phyloP scores from a whole-genome alignment of 92 coral and sea anemone species.

The Phenganax subtilis region DNA sequence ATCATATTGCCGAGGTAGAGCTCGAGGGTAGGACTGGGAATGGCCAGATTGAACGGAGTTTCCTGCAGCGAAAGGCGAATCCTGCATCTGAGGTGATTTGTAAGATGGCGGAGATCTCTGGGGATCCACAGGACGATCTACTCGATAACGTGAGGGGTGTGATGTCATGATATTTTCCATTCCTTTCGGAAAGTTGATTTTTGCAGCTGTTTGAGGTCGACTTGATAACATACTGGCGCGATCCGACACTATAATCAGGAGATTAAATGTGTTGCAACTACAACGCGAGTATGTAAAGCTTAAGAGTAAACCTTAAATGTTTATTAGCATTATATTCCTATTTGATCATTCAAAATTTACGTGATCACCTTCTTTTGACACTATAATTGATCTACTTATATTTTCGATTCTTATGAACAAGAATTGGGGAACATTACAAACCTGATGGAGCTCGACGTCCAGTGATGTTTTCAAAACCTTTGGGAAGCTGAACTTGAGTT shows the following conservation, averaged over 20 bases:
- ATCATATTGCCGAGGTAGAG: conserved; percentile 20
- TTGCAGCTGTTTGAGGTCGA: conserved; percentile 12
- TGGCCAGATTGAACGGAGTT: background rate
- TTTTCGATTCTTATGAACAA: too few relatives aligned
- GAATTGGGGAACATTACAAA: background rate
- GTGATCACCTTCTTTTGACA: too few relatives aligned
- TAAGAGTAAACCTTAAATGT: too few relatives aligned
- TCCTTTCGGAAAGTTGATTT: conserved; percentile 31
- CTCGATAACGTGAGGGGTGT: conserved; percentile 18
- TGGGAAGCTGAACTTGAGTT: conserved; percentile 1
- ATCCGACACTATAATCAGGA: background rate
- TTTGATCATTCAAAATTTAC: too few relatives aligned
- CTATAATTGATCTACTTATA: too few relatives aligned
- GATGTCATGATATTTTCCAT: conserved; percentile 29
- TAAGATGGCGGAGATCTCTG: background rate
- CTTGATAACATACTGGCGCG: conserved; percentile 25
- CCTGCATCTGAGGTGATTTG: background rate
- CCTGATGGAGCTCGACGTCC: conserved; percentile 6
- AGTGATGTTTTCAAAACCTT: background rate
- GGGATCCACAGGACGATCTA: background rate
- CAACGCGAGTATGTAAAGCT: too few relatives aligned
- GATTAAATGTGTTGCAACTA: too few relatives aligned
- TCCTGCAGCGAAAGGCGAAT: conserved; percentile 10
- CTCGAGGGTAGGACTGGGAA: conserved; percentile 5
- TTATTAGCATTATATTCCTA: too few relatives aligned